Percentiles rank a stretch among this genome's conserved stretches.
Conservation (phyloP, 2,797 vertebrate species). For the Meriones psammophilus region DNA sequence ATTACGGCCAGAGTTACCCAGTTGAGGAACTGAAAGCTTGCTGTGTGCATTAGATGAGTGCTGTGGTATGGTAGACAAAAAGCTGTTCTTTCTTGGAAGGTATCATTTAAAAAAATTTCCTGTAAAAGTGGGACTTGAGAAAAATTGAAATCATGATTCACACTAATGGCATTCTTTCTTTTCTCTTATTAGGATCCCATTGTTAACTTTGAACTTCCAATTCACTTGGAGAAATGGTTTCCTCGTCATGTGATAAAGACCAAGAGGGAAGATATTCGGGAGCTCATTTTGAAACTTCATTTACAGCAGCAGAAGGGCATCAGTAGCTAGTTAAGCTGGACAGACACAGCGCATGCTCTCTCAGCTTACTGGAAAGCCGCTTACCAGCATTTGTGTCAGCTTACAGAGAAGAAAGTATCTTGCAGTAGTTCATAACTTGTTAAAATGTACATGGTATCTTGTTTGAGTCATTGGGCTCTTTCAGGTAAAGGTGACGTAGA, state of each 20-base stretch:
- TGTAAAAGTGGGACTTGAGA: slow-evolving; percentile 44
- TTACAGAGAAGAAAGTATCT: slow-evolving; percentile 72
- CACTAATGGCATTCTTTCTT: slow-evolving; percentile 64
- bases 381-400: slow-evolving; percentile 77
- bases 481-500: slow-evolving; percentile 52
- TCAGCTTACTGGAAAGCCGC: slow-evolving; percentile 81
- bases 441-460: slow-evolving; percentile 65
- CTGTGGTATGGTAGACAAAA: neutral
- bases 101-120: slow-evolving; percentile 31
- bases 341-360: slow-evolving; percentile 71
- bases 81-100: slow-evolving; percentile 26
- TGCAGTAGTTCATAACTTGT: slow-evolving; percentile 79
- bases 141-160: slow-evolving; percentile 34
- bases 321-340: slow-evolving; percentile 86
- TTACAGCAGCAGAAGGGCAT: slow-evolving; percentile 90
- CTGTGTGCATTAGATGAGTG: slow-evolving; percentile 20
- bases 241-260: slow-evolving; percentile 93
- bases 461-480: slow-evolving; percentile 73
- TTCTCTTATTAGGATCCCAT: slow-evolving; percentile 93
- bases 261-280: slow-evolving; percentile 96
- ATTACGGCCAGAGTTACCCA: slow-evolving; percentile 2
- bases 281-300: slow-evolving; percentile 95
- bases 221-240: slow-evolving; percentile 95
- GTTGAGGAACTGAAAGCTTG: neutral
- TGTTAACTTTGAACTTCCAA: slow-evolving; percentile 95